phyloP scores from a whole-genome alignment of 2,113 vertebrate species.

The Lophotis ruficrista region DNA sequence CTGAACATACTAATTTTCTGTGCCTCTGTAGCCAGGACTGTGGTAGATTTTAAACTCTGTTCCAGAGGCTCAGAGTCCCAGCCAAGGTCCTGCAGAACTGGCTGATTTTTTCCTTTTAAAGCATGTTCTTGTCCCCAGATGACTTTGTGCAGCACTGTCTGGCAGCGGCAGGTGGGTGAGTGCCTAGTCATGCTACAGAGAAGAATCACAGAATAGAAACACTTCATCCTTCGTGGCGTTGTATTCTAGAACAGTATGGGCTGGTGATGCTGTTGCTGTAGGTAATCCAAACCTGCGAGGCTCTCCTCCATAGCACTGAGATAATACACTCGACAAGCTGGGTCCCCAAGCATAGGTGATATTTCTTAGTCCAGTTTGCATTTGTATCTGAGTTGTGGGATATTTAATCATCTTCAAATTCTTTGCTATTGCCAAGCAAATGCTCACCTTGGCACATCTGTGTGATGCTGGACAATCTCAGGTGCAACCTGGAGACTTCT shows the following conservation, averaged over 20 bases:
- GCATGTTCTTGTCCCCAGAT: slow-evolving; percentile 6
- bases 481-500: neutral
- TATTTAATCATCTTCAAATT: neutral
- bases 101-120: slow-evolving; percentile 52
- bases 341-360: neutral
- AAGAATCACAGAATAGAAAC: neutral
- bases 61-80: slow-evolving; percentile 12
- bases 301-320: neutral
- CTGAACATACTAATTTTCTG: slow-evolving; percentile 25
- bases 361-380: neutral
- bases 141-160: slow-evolving; percentile 5
- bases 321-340: neutral
- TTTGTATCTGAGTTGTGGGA: neutral
- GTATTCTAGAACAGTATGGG: neutral
- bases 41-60: slow-evolving; percentile 9
- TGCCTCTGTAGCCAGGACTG: neutral
- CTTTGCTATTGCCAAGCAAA: neutral
- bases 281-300: neutral
- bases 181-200: neutral
- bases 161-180: slow-evolving; percentile 19
- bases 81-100: slow-evolving; percentile 41
- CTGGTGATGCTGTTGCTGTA: neutral
- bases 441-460: neutral
- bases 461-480: neutral
- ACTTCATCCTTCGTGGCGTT: neutral